A percentile compares a stretch with the other conserved stretches of the same genome.
These are phyloP conservation scores for Florisuga fusca DNA, from an alignment of 2,797 vertebrate genomes.

Conservation along the genomic window DNA sequence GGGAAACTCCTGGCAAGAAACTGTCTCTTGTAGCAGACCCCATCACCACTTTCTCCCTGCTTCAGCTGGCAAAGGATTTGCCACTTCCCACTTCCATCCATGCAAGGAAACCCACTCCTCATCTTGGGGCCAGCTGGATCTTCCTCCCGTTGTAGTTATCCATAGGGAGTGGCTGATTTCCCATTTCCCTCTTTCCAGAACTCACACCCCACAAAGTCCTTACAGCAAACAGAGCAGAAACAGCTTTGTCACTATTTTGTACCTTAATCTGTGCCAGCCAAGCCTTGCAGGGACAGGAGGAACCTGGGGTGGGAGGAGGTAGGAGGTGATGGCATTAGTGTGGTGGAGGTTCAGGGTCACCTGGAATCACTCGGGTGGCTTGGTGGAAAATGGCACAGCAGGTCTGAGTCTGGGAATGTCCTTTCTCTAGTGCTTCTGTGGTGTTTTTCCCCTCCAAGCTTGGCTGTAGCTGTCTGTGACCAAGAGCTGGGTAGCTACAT, in stretches of 20 bases:
- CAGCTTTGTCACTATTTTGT: background rate
- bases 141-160: background rate
- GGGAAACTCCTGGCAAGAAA: background rate
- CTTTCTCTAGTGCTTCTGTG: background rate
- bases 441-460: background rate
- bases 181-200: background rate
- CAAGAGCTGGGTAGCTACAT: accelerated
- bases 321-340: accelerated
- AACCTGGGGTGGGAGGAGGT: accelerated
- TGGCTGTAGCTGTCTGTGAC: background rate
- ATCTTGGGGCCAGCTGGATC: background rate
- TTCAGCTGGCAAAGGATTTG: background rate
- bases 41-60: background rate
- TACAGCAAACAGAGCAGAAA: background rate
- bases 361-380: background rate
- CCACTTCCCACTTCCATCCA: background rate
- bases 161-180: constrained; percentile 57
- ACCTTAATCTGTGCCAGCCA: background rate
- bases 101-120: background rate
- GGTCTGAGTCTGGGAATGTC: background rate
- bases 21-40: background rate
- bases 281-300: background rate
- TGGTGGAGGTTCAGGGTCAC: accelerated
- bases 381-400: background rate
- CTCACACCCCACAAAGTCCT: background rate